Conservation (phyloP, 2,888 invertebrate species). For the Tetranychus piercei region DNA sequence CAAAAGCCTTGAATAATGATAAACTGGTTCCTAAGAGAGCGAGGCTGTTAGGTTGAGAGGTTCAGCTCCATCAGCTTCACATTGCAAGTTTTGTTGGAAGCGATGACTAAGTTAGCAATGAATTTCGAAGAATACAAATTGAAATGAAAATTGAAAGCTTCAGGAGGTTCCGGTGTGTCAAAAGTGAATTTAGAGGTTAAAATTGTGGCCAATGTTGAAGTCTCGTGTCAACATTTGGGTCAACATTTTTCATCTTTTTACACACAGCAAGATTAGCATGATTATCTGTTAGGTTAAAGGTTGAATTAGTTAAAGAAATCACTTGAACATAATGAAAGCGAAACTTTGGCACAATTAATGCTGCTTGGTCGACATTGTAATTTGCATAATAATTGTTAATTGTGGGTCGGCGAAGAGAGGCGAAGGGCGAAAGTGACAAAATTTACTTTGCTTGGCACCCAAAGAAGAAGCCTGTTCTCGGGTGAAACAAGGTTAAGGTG, state of each 20-base stretch:
- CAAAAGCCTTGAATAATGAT: too few relatives aligned
- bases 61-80: too few relatives aligned
- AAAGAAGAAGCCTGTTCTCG: neutral
- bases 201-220: neutral
- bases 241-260: neutral
- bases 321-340: neutral
- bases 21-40: too few relatives aligned
- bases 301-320: neutral
- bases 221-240: neutral
- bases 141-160: neutral
- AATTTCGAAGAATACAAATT: neutral
- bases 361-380: neutral
- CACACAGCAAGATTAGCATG: neutral
- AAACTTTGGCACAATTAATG: neutral
- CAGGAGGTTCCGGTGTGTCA: neutral
- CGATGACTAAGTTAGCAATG: too few relatives aligned
- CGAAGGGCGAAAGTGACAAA: too few relatives aligned
- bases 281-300: neutral
- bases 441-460: too few relatives aligned
- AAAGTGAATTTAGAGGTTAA: neutral
- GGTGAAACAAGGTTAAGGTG: neutral
- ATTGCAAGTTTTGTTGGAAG: too few relatives aligned
- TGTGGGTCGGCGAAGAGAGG: neutral
- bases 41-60: too few relatives aligned
- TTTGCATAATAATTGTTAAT: neutral